Percentiles rank a stretch among this genome's conserved stretches.
phyloP scores from a whole-genome alignment of 2,113 vertebrate genomes.

The Sigmodon hispidus region DNA sequence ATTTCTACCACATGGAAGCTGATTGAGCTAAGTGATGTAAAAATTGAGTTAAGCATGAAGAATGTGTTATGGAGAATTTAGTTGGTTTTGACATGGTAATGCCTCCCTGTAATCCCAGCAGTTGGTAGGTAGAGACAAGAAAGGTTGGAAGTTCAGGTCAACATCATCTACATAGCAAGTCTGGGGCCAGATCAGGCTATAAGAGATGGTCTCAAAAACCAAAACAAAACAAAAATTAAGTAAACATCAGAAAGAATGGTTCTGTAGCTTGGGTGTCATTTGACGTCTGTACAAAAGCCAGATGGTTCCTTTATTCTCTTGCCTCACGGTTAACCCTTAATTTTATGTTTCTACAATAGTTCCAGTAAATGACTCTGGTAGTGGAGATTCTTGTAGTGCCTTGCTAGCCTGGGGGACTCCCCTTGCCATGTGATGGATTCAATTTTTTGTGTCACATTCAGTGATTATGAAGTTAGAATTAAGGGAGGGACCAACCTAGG shows the following conservation, averaged over 20 bases:
- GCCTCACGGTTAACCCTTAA: not conserved
- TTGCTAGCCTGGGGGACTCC: not conserved
- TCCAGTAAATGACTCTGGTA: not conserved
- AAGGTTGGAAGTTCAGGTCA: not conserved
- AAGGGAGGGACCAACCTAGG: not conserved
- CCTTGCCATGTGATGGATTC: not conserved
- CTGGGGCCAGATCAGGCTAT: not conserved
- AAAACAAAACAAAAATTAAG: not conserved
- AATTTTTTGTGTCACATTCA: not conserved
- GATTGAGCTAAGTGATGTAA: not conserved
- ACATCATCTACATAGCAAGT: not conserved
- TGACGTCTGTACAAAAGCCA: conserved; percentile 32
- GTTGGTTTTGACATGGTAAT: not conserved
- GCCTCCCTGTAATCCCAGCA: not conserved
- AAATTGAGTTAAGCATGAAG: not conserved
- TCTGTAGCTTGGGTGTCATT: not conserved
- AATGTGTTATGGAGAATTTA: not conserved
- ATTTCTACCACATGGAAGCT: not conserved
- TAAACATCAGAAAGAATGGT: not conserved
- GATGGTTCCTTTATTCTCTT: not conserved
- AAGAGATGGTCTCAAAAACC: not conserved
- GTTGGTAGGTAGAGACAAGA: too few species aligned
- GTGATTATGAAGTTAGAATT: not conserved
- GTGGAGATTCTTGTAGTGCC: not conserved
- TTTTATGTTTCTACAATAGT: not conserved